phyloP scores from a whole-genome alignment of 2,888 invertebrate genomes.

The Zhuqinia jingwanae region DNA sequence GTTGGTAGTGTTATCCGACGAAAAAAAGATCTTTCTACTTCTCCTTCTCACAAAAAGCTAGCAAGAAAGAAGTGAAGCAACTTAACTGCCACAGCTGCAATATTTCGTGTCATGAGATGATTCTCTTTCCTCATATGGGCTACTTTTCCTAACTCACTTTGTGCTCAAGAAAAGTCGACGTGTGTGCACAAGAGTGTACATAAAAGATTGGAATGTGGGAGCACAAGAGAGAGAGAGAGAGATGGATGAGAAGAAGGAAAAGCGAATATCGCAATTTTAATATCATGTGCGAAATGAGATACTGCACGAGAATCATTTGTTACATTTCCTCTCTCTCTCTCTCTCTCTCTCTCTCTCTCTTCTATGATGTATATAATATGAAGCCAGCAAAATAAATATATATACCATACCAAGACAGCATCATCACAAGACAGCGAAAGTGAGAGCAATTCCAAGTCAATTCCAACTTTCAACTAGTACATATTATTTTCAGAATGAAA shows the following conservation, averaged over 20 bases:
- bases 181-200: background rate
- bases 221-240: no score
- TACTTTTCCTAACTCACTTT: conserved; percentile 9
- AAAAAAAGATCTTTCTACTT: conserved; percentile 32
- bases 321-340: conserved; percentile 43
- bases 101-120: conserved; percentile 34
- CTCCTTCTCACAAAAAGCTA: conserved; percentile 4
- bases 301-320: conserved; percentile 50
- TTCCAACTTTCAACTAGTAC: conserved; percentile 29
- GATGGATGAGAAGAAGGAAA: no score
- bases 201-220: conserved; percentile 42
- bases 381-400: no score
- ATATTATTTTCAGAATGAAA: no score
- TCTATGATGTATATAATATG: background rate
- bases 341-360: background rate
- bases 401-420: no score
- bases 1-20: conserved; percentile 45
- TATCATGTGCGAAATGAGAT: conserved; percentile 57
- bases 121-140: background rate
- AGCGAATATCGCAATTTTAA: conserved; percentile 63
- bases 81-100: conserved; percentile 47
- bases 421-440: conserved; percentile 13
- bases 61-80: conserved; percentile 8
- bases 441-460: conserved; percentile 48
- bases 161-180: conserved; percentile 15